Base-by-base conservation (phyloP, 2,888 invertebrate genomes). In the Brachyptera putata region DNA sequence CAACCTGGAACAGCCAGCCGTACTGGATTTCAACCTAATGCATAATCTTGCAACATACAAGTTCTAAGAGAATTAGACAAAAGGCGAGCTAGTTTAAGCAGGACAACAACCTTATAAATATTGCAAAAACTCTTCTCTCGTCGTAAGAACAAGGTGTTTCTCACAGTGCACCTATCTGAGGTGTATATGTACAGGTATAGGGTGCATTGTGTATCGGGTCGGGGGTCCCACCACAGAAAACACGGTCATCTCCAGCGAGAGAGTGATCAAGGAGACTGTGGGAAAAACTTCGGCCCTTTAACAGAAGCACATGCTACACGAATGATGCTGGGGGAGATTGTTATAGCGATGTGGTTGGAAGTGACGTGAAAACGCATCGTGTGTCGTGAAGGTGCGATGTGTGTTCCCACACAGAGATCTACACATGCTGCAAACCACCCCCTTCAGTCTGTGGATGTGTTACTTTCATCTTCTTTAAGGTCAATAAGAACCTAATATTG, bases 61-160 rank as follows among this genome's bases (percentile, higher is more conserved):
- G 43, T 5, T 43, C 11, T 16, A 4, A 43, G n/a, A 14, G 4
- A 14, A 7, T 4, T 11, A 39, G 16, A 9, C 11, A 39, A 39
- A 14, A 39, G 39, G 43, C 26, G 16, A 18, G 21, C 22, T 16
- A 26, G 7, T 41, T 41, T 26, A 48, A 48, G 22, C 49, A 50
- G 58, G 49, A 58, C 58, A 58, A 50, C 37, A 58, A 53, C 50
- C 50, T 16, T 37, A 37, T 21, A 50, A 13, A 36, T 22, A 36
- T 21, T 24, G 41, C 18, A 39, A 30, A 57, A 56, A 55, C 26
- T 36, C 37, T 13, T 26, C 24, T 2, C 26, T 24, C 18, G 13
- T n/a, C 5, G 30, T 21, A 41, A 59, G 46, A 57, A 59, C 55
- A 59, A 59, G 59, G 55, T 53, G 43, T 39, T 53, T 56, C 56